A percentile compares a stretch with the other conserved stretches of the same genome.
These are phyloP conservation scores for Ptilodon capucinus DNA, from an alignment of 2,888 invertebrate genomes.

Conservation along the genomic window DNA sequence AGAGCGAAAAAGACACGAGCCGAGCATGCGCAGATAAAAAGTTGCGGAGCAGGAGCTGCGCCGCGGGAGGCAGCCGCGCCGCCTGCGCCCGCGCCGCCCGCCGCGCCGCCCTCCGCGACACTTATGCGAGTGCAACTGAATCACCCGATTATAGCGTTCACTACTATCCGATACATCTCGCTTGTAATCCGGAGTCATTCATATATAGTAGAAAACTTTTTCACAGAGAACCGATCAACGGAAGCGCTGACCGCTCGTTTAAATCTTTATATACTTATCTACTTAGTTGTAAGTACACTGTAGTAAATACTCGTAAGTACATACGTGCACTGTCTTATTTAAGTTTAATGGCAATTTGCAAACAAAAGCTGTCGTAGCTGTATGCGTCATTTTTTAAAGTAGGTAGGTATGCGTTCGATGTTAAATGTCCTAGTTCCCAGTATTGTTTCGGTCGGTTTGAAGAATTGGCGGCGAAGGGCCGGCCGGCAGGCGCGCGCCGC, in stretches of 20 bases:
- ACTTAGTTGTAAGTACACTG: no score
- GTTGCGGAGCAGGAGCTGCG: conserved; percentile 62
- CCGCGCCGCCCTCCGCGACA: conserved; percentile 20
- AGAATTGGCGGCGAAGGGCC: conserved; percentile 58
- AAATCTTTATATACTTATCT: conserved; percentile 9
- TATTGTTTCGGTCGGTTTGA: conserved; percentile 65
- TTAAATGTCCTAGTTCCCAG: conserved; percentile 68
- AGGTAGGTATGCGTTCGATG: conserved; percentile 39
- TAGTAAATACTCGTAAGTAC: no score
- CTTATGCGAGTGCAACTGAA: conserved; percentile 49
- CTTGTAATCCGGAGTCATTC: conserved; percentile 50
- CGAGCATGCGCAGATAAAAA: conserved; percentile 75
- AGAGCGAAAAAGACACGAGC: conserved; percentile 82
- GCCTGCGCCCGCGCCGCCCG: conserved; percentile 37
- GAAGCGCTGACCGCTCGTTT: conserved; percentile 15
- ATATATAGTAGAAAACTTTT: conserved; percentile 36
- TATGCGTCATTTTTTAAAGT: conserved; percentile 30
- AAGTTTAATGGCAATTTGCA: conserved; percentile 19
- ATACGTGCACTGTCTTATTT: conserved; percentile 10
- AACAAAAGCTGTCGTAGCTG: conserved; percentile 23
- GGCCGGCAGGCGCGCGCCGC: conserved; percentile 63
- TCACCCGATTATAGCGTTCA: conserved; percentile 58
- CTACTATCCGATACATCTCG: conserved; percentile 42
- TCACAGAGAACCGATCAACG: conserved; percentile 13
- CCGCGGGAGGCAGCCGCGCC: conserved; percentile 66